Evolutionary conservation across 2,797 vertebrate genomes (phyloP), one percentile per base, ranked within the genome.

Genomic region (Bradypodion pumilum): DNA sequence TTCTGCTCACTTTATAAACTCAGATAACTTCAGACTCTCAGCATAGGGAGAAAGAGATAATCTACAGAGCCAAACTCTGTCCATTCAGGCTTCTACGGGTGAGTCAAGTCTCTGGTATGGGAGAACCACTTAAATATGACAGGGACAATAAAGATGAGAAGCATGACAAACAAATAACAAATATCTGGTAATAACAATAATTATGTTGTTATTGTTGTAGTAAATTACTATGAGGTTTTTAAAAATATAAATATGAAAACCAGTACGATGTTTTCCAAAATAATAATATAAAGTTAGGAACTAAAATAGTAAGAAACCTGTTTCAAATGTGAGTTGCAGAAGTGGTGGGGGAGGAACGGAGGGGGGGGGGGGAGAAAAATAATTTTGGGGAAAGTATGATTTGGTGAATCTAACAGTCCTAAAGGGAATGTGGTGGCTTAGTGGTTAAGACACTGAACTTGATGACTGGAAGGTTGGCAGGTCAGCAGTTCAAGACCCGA

Each of bases 21-120:
- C 73, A 85, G 52, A 75, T 69, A 76, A 15, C 2, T 65, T 40
- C 37, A 60, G 40, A 42, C 40, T 70, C n/a, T 49, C 21, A 76
- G 68, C 32, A 46, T 60, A 32, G 44, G 27, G n/a, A 75, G 25
- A 70, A 15, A 21, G 16, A 80, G 29, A 40, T 8, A 35, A 19
- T 32, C 62, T 77, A 42, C 27, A n/a, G 23, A 29, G 27, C 70
- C 46, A 46, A 12, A 19, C 69, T 85, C 46, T 65, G 21, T 16
- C 49, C 49, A 80, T 80, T 74, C 46, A 83, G 49, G 27, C 49
- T 21, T 77, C 74, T 42, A 1, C 27, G 13, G 83, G 77, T 85
- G 69, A 85, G 83, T 80, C 77, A 74, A 29, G 49, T 44, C 62
- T 27, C 49, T 76, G 29, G 35, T 73, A 6, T 84, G 12, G n/a